Conservation (phyloP, 2,797 vertebrate genomes). For the Microcaecilia unicolor region DNA sequence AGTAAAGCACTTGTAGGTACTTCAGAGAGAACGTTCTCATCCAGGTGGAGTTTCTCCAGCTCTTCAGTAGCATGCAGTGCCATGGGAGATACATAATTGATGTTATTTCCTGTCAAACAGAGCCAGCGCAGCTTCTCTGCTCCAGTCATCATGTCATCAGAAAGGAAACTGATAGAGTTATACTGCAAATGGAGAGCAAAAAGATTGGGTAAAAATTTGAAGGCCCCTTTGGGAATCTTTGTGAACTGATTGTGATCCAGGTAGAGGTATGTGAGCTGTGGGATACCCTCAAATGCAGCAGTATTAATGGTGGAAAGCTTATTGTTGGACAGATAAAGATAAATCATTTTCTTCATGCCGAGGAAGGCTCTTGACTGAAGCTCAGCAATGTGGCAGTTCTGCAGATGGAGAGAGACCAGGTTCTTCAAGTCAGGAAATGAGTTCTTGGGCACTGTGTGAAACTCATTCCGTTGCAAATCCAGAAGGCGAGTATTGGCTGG, state of each 20-base stretch:
- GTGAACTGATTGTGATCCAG: slow-evolving; percentile 77
- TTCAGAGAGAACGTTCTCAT: slow-evolving; percentile 65
- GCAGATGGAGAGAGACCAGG: slow-evolving; percentile 82
- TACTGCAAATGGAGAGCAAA: slow-evolving; percentile 79
- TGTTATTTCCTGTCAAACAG: slow-evolving; percentile 68
- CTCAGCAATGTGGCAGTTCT: slow-evolving; percentile 63
- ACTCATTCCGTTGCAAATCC: slow-evolving; percentile 70
- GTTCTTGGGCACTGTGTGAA: slow-evolving; percentile 55
- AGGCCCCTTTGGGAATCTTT: slow-evolving; percentile 56
- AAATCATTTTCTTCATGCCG: slow-evolving; percentile 75
- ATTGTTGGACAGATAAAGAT: slow-evolving; percentile 87
- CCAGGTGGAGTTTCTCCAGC: slow-evolving; percentile 77
- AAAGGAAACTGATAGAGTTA: slow-evolving; percentile 64
- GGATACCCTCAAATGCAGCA: slow-evolving; percentile 62
- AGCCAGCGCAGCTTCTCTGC: slow-evolving; percentile 60
- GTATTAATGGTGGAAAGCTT: slow-evolving; percentile 60
- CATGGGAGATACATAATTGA: slow-evolving; percentile 41
- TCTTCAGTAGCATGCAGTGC: slow-evolving; percentile 57
- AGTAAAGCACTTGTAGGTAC: slow-evolving; percentile 67
- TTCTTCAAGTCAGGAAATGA: slow-evolving; percentile 64
- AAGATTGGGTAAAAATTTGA: slow-evolving; percentile 68
- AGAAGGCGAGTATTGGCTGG: slow-evolving; percentile 66
- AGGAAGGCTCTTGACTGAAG: slow-evolving; percentile 65
- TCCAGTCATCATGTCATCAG: slow-evolving; percentile 42
- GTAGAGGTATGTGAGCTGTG: slow-evolving; percentile 76